phyloP scores from a whole-genome alignment of 2,797 vertebrate species.

The Rallus crepitans region DNA sequence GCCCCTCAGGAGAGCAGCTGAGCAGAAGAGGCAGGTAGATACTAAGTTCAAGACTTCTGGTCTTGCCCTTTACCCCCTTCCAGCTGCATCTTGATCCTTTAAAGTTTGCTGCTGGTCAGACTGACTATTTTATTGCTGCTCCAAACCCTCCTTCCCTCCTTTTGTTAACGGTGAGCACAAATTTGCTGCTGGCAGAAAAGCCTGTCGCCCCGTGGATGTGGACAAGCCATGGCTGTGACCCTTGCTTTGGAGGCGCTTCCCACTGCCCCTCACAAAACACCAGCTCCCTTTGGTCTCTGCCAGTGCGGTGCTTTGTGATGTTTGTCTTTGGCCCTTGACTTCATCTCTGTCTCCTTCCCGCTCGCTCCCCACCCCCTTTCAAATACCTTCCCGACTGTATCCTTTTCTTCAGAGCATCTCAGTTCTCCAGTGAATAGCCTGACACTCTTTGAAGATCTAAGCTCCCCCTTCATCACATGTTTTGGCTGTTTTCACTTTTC shows the following conservation, averaged over 20 bases:
- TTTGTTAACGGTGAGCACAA: neutral
- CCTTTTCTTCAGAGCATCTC: slow-evolving; percentile 1
- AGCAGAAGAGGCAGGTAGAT: neutral
- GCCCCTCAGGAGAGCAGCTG: neutral
- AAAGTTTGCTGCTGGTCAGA: neutral
- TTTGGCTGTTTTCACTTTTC: slow-evolving; percentile 1
- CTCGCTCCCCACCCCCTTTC: neutral
- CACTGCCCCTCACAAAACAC: rapidly evolving
- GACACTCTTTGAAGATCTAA: neutral
- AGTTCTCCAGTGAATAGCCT: neutral
- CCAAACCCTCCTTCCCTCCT: rapidly evolving
- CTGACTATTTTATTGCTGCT: rapidly evolving
- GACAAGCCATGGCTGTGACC: neutral
- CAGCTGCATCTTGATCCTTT: rapidly evolving
- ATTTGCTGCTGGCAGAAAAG: neutral
- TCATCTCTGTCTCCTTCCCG: neutral
- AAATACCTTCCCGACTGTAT: neutral
- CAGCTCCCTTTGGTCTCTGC: neutral
- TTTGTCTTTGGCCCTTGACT: neutral
- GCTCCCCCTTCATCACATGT: neutral
- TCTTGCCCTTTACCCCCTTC: neutral
- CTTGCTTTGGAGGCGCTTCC: neutral
- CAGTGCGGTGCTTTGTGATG: rapidly evolving
- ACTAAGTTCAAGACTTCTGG: neutral
- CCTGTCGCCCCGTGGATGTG: rapidly evolving